Evolutionary conservation across 2,113 vertebrate species (phyloP), one percentile per base, ranked within the genome.

Genomic region (Pelodiscus sinensis): DNA sequence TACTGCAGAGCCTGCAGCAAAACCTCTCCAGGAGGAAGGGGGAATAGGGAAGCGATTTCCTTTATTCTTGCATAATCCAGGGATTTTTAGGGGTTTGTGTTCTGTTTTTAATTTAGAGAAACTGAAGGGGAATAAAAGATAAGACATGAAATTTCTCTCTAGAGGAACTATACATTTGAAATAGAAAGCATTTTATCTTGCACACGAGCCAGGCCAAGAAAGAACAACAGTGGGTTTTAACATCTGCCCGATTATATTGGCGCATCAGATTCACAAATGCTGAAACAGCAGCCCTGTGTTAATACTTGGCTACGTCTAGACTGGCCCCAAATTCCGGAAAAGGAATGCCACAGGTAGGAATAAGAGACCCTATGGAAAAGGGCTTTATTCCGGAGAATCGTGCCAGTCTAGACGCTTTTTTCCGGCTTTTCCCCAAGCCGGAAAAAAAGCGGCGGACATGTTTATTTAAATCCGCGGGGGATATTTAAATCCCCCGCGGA

Each of bases 81-180:
- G 16, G 50, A 14, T 4, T 19, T 81, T 14, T 3, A 18, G 38
- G 35, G 6, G 0, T 52, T 31, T 22, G 35, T 5, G 2, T 51
- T 82, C 51, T 68, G 62, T 68, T 19, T 5, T 65, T 68, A 35
- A 18, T 1, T 52, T 38, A 29, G 4, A 21, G 60, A 62, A 35
- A 3, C 2, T 56, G 50, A 44, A 92, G 87, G 9, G 21, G 2
- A 60, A 12, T 91, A 58, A 86, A 89, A 54, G 25, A 35, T 5
- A 44, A 68, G 2, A 2, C 0, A 0, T 0, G 1, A 13, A 21
- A 7, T 13, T 87, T 82, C 35, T 78, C 1, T 57, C 44, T 8
- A 78, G 29, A 4, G 56, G 0, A 58, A 55, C 3, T 68, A 10
- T 81, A 24, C 80, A 3, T 8, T 68, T 62, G 57, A 62, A 51